Evolutionary conservation across 2,113 vertebrate species (phyloP).

Genomic region (Delphinus delphis): DNA sequence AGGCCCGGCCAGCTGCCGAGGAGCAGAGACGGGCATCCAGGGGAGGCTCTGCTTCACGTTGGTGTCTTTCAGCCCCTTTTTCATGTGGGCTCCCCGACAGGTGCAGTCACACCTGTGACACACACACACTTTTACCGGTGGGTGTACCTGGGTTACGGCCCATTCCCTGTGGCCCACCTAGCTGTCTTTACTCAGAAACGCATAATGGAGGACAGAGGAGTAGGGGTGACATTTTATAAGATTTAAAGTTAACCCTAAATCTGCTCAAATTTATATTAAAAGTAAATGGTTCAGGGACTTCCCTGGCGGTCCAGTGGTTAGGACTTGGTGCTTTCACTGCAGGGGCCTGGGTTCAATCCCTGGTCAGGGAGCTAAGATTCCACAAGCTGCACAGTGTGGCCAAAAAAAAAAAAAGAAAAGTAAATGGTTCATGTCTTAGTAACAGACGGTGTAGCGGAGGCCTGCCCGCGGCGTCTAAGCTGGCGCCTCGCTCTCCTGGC

Average conservation of each 20-base stretch:
- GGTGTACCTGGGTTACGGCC: accelerated
- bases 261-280: neutral
- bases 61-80: neutral
- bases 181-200: neutral
- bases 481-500: accelerated
- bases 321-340: neutral
- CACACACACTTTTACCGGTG: too few species aligned
- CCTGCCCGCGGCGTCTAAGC: accelerated
- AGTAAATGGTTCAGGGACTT: neutral
- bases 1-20: neutral
- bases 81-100: neutral
- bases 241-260: neutral
- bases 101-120: accelerated
- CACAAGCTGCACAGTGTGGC: neutral
- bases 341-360: neutral
- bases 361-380: neutral
- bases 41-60: neutral
- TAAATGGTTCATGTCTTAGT: accelerated
- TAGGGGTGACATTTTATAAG: neutral
- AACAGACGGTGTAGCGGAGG: accelerated
- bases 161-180: accelerated
- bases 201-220: accelerated
- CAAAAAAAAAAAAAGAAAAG: neutral
- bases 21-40: neutral
- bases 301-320: neutral